These are phyloP conservation scores for Busseola fusca DNA, from an alignment of 2,888 invertebrate species.

Conservation along the genomic window DNA sequence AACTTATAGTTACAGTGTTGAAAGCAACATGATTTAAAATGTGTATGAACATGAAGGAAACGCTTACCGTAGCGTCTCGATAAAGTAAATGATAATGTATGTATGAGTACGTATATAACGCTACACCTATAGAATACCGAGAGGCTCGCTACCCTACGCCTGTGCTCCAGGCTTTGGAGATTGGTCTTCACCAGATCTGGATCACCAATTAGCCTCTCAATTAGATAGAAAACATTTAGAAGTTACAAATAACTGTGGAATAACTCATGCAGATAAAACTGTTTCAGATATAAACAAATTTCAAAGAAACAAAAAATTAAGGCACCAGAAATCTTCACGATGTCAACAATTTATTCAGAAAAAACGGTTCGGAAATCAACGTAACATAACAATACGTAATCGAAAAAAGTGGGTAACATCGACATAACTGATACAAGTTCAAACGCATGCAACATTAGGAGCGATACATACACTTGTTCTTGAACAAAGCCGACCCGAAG, in stretches of 20 bases:
- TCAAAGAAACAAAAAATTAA: constrained; percentile 14
- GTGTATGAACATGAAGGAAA: too few species aligned
- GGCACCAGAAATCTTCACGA: constrained; percentile 1
- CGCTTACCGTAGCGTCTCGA: too few species aligned
- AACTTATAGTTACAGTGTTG: too few species aligned
- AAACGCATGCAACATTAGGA: constrained; percentile 58
- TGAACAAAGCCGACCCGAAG: not conserved
- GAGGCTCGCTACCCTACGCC: too few species aligned
- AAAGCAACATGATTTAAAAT: too few species aligned
- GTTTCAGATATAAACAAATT: not conserved
- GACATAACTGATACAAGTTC: constrained; percentile 60
- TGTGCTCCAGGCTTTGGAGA: too few species aligned
- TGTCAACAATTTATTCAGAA: constrained; percentile 32
- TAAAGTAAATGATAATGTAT: too few species aligned
- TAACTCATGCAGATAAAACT: not conserved
- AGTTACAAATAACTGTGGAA: not conserved
- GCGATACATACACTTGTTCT: constrained; percentile 1
- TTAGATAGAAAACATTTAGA: not conserved
- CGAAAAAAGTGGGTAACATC: constrained; percentile 44
- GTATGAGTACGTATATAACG: too few species aligned
- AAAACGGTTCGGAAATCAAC: constrained; percentile 28
- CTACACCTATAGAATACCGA: too few species aligned
- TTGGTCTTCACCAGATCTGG: too few species aligned
- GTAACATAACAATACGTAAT: constrained; percentile 52
- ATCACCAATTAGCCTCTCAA: too few species aligned